Conservation (phyloP, 2,888 invertebrate species). For the Drosophila mulleri region DNA sequence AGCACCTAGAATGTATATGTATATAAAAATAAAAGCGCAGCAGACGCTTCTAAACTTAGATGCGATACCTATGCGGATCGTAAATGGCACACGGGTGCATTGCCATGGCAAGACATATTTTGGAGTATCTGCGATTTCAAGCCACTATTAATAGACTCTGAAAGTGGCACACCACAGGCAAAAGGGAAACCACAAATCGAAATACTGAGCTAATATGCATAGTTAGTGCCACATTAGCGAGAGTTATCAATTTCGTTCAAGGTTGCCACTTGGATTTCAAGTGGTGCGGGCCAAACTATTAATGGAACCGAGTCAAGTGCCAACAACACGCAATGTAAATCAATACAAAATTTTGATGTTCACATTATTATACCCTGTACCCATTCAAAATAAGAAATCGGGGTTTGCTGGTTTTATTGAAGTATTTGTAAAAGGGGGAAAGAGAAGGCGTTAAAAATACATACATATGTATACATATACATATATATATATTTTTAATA, state of each 20-base stretch:
- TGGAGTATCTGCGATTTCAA: constrained; percentile 32
- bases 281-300: constrained; percentile 11
- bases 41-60: constrained; percentile 59
- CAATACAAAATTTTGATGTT: constrained; percentile 51
- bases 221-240: constrained; percentile 34
- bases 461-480: too few species aligned
- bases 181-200: constrained; percentile 10
- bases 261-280: constrained; percentile 44
- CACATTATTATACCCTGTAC: background rate
- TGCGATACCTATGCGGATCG: constrained; percentile 21
- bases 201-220: constrained; percentile 37
- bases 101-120: constrained; percentile 50
- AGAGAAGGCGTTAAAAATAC: too few species aligned
- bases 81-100: constrained; percentile 76
- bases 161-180: constrained; percentile 45
- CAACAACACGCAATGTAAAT: constrained; percentile 69
- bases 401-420: background rate
- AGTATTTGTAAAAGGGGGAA: background rate
- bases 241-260: constrained; percentile 41
- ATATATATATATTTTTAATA: too few species aligned
- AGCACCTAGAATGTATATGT: background rate
- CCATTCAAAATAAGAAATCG: too few species aligned
- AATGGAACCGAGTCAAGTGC: constrained; percentile 46
- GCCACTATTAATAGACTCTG: constrained; percentile 53
- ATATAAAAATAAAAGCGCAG: constrained; percentile 48